These are phyloP conservation scores for Drosophila chauvacae DNA, from an alignment of 1,140 invertebrate species.

Conservation along the genomic window DNA sequence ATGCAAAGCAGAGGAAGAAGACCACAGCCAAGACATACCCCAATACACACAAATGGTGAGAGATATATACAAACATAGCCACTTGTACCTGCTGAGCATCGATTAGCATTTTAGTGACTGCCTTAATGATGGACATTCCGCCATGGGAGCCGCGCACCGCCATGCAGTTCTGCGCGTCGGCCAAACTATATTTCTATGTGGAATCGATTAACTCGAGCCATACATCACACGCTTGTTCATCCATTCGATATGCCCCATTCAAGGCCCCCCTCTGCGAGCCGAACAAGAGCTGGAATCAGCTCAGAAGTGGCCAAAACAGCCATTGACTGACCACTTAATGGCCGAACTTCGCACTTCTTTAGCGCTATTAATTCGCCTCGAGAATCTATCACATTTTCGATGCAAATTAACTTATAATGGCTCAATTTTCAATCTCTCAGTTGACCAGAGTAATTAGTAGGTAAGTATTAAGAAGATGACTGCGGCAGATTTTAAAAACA, in stretches of 20 bases:
- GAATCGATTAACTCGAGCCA: slow-evolving; percentile 53
- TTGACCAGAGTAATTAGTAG: background rate
- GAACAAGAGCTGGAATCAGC: slow-evolving; percentile 29
- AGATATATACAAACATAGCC: slow-evolving; percentile 28
- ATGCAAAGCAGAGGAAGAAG: slow-evolving; percentile 78
- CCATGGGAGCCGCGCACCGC: slow-evolving; percentile 39
- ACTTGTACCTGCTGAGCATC: slow-evolving; percentile 54
- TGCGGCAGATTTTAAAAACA: background rate
- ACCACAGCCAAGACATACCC: slow-evolving; percentile 21
- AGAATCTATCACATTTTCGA: slow-evolving; percentile 18
- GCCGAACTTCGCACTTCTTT: slow-evolving; percentile 39
- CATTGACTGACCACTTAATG: slow-evolving; percentile 40
- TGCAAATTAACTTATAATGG: slow-evolving; percentile 32
- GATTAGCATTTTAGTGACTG: slow-evolving; percentile 72
- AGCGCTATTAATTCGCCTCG: slow-evolving; percentile 22
- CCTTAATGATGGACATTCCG: slow-evolving; percentile 62
- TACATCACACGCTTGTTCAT: slow-evolving; percentile 58
- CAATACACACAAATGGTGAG: slow-evolving; percentile 14
- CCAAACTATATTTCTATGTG: slow-evolving; percentile 59
- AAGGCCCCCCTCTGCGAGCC: slow-evolving; percentile 37
- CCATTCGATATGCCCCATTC: slow-evolving; percentile 50
- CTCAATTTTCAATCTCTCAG: slow-evolving; percentile 22
- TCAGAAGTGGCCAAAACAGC: slow-evolving; percentile 28
- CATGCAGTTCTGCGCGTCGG: slow-evolving; percentile 51
- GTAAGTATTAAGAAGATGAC: background rate